Base-by-base conservation (phyloP, 30 jellyfish, hydroid and myxozoan species). In the Pelagia noctiluca region DNA sequence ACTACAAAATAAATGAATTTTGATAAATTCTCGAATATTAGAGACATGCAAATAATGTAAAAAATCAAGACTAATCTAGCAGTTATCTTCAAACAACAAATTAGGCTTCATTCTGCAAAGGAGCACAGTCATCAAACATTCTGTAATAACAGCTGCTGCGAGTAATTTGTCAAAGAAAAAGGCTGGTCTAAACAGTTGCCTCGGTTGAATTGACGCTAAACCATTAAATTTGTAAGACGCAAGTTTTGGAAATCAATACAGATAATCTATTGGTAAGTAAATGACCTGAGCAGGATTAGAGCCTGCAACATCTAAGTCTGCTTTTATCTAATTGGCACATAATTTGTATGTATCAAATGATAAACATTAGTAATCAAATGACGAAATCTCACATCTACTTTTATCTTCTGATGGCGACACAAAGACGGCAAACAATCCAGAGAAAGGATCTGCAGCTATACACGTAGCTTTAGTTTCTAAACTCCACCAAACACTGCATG, bases 401-500 rank as follows among this genome's bases (percentile, higher is more conserved):
- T 75, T 86, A 42, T 33, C 84, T 36, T 60, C 60, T n/a, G 72
- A 22, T 13, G 37, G 30, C 71, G 74, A 35, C 2, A 85, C 80
- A 35, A 78, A 75, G 5, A 88, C 89, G 8, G 95, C 98, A 57
- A 87, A 47, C 8, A 68, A 57, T 22, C 87, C 86, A 11, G 90
- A 71, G 32, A 74, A 71, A 3, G 86, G 91, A 62, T 92, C 98
- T 0, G 88, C 96, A 71, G 93, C 71, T 53, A 92, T n/a, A 19
- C 78, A 65, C 50, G 91, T 79, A 22, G 71, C 89, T 16, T 80
- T 34, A 12, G 87, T 76, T 50, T 86, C 86, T 24, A 78, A 29
- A 57, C 86, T 54, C 98, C 98, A 92, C 31, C 75, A 71, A 57
- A 92, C 60, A 28, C 86, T 33, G 54, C 91, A 85, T 21, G 95